Evolutionary conservation across 2,797 vertebrate genomes (phyloP).

Genomic region (Tinamus major): DNA sequence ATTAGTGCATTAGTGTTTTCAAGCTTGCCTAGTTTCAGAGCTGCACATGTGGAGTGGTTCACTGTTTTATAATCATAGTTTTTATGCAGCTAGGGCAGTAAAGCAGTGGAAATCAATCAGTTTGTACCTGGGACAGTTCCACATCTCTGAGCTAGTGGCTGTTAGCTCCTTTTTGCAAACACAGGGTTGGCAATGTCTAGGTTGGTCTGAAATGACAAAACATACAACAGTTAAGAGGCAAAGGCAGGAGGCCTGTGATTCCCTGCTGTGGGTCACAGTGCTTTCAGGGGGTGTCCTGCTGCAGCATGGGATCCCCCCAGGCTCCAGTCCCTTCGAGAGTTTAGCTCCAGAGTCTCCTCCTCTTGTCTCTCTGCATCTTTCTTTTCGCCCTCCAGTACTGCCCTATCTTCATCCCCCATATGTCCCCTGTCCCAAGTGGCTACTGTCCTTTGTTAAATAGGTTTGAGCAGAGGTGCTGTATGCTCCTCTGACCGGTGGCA

Average conservation of each 20-base stretch:
- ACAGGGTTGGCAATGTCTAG: neutral
- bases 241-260: neutral
- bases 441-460: neutral
- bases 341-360: neutral
- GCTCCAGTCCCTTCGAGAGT: neutral
- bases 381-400: too few species aligned
- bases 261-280: neutral
- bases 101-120: neutral
- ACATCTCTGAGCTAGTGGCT: too few species aligned
- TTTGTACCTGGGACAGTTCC: neutral
- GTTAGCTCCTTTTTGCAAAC: neutral
- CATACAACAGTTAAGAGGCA: neutral
- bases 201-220: neutral
- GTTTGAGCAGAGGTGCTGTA: neutral
- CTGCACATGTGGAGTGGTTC: neutral
- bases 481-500: neutral
- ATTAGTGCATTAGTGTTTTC: neutral
- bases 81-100: neutral
- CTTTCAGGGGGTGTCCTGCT: neutral
- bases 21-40: neutral
- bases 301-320: neutral
- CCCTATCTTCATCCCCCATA: neutral
- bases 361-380: neutral
- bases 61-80: neutral
- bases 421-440: neutral